Conservation (phyloP, 2,113 vertebrate species). For the Zosterops japonicus region DNA sequence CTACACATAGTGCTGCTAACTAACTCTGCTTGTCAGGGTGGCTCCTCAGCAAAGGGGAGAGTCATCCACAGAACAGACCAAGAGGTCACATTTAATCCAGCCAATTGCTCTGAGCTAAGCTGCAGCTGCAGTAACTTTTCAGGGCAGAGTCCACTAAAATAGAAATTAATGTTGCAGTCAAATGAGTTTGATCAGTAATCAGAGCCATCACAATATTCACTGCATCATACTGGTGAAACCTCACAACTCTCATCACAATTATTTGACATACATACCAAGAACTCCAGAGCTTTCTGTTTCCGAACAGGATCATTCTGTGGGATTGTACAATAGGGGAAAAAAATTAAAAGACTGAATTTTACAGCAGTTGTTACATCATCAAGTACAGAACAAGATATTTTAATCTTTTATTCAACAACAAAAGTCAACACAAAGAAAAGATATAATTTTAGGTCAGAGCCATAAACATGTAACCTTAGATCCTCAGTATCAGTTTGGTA, state of each 20-base stretch:
- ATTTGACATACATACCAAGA: conserved; percentile 44
- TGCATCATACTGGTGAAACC: background rate
- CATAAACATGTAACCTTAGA: background rate
- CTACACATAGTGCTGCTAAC: background rate
- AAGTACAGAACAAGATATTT: background rate
- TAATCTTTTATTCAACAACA: background rate
- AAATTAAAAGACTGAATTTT: background rate
- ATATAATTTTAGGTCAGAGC: background rate
- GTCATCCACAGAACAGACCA: background rate
- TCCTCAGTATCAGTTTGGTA: background rate
- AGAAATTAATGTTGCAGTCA: background rate
- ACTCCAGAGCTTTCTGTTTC: conserved; percentile 56
- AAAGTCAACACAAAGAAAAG: background rate
- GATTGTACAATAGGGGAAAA: background rate
- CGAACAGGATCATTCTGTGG: conserved; percentile 47
- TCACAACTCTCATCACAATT: background rate
- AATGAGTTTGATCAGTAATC: background rate
- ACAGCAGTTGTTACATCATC: background rate
- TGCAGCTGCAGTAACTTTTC: background rate
- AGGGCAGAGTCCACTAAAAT: background rate
- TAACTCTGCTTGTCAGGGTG: background rate
- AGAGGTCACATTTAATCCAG: background rate
- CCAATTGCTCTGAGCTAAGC: background rate
- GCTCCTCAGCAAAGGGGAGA: background rate
- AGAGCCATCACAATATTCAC: background rate